Percentiles rank a stretch among this genome's conserved stretches.
Evolutionary conservation across 2,113 vertebrate species (phyloP).

Genomic region (Bambusicola thoracicus): DNA sequence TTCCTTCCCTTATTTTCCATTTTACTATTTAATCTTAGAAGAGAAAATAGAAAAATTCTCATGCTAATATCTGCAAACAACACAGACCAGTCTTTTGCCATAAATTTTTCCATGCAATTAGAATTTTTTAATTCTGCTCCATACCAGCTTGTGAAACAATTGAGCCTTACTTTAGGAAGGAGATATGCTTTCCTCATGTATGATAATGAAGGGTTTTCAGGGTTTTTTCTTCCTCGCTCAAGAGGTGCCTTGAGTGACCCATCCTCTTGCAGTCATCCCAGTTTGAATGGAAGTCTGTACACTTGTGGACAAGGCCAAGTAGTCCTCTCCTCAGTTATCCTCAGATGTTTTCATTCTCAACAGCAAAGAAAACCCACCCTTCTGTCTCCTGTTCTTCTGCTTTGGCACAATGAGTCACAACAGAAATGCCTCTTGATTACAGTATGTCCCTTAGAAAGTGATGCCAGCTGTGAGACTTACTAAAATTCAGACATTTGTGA

Average conservation of each 20-base stretch:
- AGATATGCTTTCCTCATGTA: not conserved
- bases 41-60: conserved; percentile 8
- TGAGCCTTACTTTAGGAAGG: conserved; percentile 18
- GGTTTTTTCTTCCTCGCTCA: too few species aligned
- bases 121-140: conserved; percentile 49
- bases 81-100: not conserved
- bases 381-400: not conserved
- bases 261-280: not conserved
- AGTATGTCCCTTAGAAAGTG: not conserved
- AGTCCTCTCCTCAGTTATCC: not conserved
- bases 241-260: not conserved
- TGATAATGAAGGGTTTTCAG: conserved; percentile 2
- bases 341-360: not conserved
- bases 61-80: conserved; percentile 43
- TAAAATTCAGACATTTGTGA: not conserved
- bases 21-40: conserved; percentile 32
- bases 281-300: not conserved
- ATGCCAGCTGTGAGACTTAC: not conserved
- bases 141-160: conserved; percentile 46
- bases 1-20: conserved; percentile 47
- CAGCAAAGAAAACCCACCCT: not conserved
- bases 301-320: not conserved
- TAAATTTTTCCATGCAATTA: conserved; percentile 46
- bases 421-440: not conserved
- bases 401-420: not conserved